These are phyloP conservation scores for Chymomyza caudatula DNA, from an alignment of 2,888 invertebrate genomes.

Conservation along the genomic window DNA sequence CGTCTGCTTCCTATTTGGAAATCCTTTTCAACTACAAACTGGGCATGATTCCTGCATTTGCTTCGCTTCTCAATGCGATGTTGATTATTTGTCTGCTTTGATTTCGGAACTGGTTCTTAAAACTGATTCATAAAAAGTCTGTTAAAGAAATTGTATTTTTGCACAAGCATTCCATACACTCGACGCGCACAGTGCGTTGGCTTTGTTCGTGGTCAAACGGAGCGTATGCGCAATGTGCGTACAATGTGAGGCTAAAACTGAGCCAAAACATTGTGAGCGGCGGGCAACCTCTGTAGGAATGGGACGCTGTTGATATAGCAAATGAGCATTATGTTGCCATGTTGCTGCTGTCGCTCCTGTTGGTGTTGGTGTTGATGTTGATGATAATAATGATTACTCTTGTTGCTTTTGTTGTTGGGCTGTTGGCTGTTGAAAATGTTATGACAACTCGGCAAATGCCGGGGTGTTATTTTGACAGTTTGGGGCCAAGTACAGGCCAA, in stretches of 20 bases:
- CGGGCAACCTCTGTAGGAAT: constrained; percentile 4
- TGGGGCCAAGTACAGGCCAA: not conserved
- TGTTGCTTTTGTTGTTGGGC: constrained; percentile 28
- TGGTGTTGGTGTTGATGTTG: constrained; percentile 20
- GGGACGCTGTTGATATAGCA: constrained; percentile 36
- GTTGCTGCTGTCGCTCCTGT: constrained; percentile 1
- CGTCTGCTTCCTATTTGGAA: too few species aligned
- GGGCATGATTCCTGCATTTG: too few species aligned
- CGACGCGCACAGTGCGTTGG: constrained; percentile 9
- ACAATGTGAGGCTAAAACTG: not conserved
- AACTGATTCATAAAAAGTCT: too few species aligned
- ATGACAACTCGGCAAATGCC: constrained; percentile 43
- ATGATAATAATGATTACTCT: constrained; percentile 25
- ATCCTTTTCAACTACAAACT: too few species aligned
- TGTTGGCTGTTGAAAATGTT: constrained; percentile 36
- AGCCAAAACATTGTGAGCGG: not conserved
- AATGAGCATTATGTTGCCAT: constrained; percentile 25
- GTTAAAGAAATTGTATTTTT: too few species aligned
- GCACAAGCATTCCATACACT: too few species aligned
- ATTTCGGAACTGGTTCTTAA: too few species aligned
- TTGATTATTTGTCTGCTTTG: too few species aligned
- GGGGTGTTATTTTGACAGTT: constrained; percentile 22
- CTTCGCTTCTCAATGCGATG: too few species aligned
- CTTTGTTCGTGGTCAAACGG: constrained; percentile 35
- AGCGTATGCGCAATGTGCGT: constrained; percentile 35